phyloP scores from a whole-genome alignment of 1,140 invertebrate genomes.

The Meloidogyne chitwoodi region DNA sequence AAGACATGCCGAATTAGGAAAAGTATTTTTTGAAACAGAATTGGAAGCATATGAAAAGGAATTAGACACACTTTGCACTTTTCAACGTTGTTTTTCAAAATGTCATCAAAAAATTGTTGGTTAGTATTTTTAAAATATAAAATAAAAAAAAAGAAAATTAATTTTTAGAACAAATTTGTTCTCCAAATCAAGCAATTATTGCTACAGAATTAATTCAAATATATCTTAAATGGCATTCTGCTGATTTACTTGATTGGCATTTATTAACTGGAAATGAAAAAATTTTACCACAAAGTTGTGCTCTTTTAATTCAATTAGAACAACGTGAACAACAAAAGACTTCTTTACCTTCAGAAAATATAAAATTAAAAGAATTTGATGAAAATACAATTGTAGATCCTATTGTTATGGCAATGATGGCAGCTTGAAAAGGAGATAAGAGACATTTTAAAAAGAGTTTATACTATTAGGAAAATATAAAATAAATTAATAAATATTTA shows the following conservation, averaged over 20 bases:
- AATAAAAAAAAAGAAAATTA: no score
- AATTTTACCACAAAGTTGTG: constrained; percentile 49
- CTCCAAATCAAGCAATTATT: constrained; percentile 33
- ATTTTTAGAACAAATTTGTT: constrained; percentile 33
- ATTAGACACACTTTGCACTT: constrained; percentile 48
- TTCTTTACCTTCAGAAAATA: background rate
- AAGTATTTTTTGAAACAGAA: constrained; percentile 40
- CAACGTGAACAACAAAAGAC: background rate
- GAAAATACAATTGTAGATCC: background rate
- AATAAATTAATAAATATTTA: background rate
- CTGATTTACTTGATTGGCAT: constrained; percentile 56
- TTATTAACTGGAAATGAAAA: constrained; percentile 47
- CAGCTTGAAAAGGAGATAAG: background rate
- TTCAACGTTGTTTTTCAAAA: constrained; percentile 52
- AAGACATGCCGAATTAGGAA: constrained; percentile 6
- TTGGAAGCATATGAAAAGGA: constrained; percentile 51
- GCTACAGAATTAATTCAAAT: constrained; percentile 46
- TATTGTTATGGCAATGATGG: constrained; percentile 16
- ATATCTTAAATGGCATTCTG: constrained; percentile 55
- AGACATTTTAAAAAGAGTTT: background rate
- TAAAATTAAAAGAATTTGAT: constrained; percentile 10
- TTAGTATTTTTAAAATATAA: constrained; percentile 6
- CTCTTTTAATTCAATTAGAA: constrained; percentile 3
- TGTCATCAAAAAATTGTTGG: constrained; percentile 42
- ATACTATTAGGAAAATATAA: no score